These are phyloP conservation scores for Cottoperca gobio DNA, from an alignment of 2,797 vertebrate species.

Conservation along the genomic window DNA sequence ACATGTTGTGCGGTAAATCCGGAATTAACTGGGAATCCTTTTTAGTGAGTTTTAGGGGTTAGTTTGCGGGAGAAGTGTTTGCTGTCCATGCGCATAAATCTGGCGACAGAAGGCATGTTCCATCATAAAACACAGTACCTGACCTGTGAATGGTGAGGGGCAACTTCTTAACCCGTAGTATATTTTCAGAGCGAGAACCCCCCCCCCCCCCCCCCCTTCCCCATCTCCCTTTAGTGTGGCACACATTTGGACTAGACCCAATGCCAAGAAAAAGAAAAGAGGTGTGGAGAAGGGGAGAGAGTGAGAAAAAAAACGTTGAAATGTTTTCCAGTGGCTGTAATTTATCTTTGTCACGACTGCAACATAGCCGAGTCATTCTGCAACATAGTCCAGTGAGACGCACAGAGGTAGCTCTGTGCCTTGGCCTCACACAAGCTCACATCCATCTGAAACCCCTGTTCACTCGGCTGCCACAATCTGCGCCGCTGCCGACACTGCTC, in stretches of 20 bases:
- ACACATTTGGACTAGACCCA: conserved; percentile 74
- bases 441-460: conserved; percentile 81
- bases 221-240: conserved; percentile 74
- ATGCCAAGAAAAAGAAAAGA: conserved; percentile 56
- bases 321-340: conserved; percentile 84
- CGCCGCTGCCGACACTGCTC: conserved; percentile 44
- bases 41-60: conserved; percentile 41
- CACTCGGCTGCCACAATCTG: conserved; percentile 68
- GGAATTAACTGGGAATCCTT: conserved; percentile 40
- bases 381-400: conserved; percentile 80
- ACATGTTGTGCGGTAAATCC: conserved; percentile 33
- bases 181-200: conserved; percentile 62
- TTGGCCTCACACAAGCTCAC: conserved; percentile 78
- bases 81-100: conserved; percentile 50
- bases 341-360: conserved; percentile 87
- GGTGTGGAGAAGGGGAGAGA: conserved; percentile 42
- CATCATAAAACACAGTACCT: conserved; percentile 63
- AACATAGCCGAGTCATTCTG: conserved; percentile 86
- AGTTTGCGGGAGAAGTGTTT: conserved; percentile 39
- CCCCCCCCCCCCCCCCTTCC: background rate
- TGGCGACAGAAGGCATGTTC: conserved; percentile 39
- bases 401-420: conserved; percentile 84
- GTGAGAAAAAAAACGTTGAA: conserved; percentile 57
- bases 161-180: conserved; percentile 55
- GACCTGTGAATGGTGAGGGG: conserved; percentile 64